Evolutionary conservation across 2,113 vertebrate species (phyloP).

Genomic region (Spea bombifrons): DNA sequence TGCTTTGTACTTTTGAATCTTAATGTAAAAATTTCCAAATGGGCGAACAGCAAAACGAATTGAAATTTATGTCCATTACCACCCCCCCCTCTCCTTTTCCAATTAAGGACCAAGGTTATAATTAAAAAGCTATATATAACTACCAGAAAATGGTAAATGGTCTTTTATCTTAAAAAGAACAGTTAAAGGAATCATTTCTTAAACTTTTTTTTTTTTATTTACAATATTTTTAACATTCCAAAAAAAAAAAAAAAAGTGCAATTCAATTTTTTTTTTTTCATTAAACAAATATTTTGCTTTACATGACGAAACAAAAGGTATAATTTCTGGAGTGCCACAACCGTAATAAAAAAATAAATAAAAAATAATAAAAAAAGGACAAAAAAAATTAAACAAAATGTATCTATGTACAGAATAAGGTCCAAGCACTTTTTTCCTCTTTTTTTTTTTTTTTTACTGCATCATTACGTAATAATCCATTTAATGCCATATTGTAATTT

Average conservation of each 20-base stretch:
- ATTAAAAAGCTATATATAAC: constrained; percentile 3
- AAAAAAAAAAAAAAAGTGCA: constrained; percentile 44
- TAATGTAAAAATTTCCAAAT: constrained; percentile 25
- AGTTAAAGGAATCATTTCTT: constrained; percentile 17
- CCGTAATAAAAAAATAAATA: constrained; percentile 34
- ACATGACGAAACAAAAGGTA: constrained; percentile 18
- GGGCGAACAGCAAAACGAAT: constrained; percentile 1
- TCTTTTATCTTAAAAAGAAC: constrained; percentile 45
- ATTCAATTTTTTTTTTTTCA: constrained; percentile 40
- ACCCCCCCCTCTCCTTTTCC: neutral
- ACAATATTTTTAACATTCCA: constrained; percentile 42
- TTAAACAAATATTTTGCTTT: constrained; percentile 25
- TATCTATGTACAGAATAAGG: constrained; percentile 43
- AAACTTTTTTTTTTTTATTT: constrained; percentile 21
- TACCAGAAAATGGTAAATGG: constrained; percentile 41
- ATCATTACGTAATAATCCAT: constrained; percentile 48
- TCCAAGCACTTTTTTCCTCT: constrained; percentile 46
- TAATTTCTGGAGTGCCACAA: constrained; percentile 48
- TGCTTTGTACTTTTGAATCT: constrained; percentile 21
- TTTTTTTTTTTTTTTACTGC: constrained; percentile 19
- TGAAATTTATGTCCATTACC: constrained; percentile 5
- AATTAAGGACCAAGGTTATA: constrained; percentile 28
- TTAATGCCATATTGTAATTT: constrained; percentile 51
- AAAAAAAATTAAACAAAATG: constrained; percentile 17
- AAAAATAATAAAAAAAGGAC: neutral